A percentile compares a stretch with the other conserved stretches of the same genome.
Evolutionary conservation across 2,113 vertebrate species (phyloP).

Genomic region (Microcebus tavaratra): DNA sequence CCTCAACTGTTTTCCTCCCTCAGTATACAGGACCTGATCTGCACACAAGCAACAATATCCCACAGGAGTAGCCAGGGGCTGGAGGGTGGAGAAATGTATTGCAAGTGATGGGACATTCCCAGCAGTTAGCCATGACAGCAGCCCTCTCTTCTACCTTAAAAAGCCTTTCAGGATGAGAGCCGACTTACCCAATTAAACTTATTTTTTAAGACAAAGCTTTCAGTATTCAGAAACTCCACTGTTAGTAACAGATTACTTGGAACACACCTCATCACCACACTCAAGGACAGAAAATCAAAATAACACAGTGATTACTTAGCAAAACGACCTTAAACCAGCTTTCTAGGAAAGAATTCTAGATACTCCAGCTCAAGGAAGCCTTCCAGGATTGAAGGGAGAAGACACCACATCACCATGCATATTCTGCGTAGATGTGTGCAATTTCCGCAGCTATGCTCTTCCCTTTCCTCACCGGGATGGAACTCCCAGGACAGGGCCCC

Average conservation of each 20-base stretch:
- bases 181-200: neutral
- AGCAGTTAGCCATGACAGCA: neutral
- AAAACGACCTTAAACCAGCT: conserved; percentile 2
- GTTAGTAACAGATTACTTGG: neutral
- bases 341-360: conserved; percentile 41
- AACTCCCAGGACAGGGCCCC: neutral
- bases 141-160: neutral
- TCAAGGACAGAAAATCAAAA: conserved; percentile 47
- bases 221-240: neutral
- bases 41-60: neutral
- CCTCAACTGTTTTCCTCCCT: neutral
- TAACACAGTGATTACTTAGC: conserved; percentile 16
- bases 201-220: conserved; percentile 4
- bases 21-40: neutral
- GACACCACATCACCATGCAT: neutral
- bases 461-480: neutral
- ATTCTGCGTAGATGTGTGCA: neutral
- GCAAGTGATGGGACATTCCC: neutral
- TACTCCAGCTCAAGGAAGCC: neutral
- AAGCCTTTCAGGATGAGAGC: neutral
- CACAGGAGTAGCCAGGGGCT: neutral
- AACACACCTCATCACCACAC: conserved; percentile 4
- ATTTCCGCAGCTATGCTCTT: neutral
- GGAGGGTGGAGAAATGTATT: neutral
- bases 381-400: neutral